Conservation (phyloP, 2,113 vertebrate species). For the Etheostoma spectabile region DNA sequence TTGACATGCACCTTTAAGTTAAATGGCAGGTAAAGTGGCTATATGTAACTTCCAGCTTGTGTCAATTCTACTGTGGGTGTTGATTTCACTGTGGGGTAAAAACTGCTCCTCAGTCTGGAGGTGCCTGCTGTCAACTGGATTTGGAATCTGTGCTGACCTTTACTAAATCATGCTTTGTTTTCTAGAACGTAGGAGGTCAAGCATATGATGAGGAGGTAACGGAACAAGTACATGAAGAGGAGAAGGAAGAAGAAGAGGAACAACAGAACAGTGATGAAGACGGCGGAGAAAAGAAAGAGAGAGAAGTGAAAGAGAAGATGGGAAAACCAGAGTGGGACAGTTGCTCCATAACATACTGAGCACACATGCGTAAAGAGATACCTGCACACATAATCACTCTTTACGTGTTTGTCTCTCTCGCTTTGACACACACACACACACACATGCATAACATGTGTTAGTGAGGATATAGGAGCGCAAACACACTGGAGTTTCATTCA, state of each 20-base stretch:
- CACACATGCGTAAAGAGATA: conserved; percentile 30
- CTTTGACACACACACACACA: no score
- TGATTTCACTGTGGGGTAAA: no score
- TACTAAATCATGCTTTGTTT: conserved; percentile 11
- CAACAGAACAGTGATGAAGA: conserved; percentile 91
- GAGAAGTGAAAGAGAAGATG: conserved; percentile 63
- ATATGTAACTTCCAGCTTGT: no score
- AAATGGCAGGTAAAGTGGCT: no score
- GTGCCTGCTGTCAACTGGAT: background rate
- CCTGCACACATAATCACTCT: conserved; percentile 28
- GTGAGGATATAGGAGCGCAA: no score
- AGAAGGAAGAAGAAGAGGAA: conserved; percentile 83
- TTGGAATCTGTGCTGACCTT: background rate
- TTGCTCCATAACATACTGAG: conserved; percentile 90
- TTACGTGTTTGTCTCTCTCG: background rate
- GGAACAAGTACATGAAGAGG: conserved; percentile 77
- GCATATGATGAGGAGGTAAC: conserved; percentile 52
- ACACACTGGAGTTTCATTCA: no score
- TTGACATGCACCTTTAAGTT: no score
- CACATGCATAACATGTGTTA: no score
- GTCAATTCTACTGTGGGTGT: no score
- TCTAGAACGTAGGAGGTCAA: conserved; percentile 69
- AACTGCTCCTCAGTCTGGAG: no score
- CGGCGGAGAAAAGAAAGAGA: conserved; percentile 75
- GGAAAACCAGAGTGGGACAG: conserved; percentile 92